Evolutionary conservation across 2,888 invertebrate species (phyloP), one percentile per base, ranked within the genome.

Genomic region (Cerastis rubricosa): DNA sequence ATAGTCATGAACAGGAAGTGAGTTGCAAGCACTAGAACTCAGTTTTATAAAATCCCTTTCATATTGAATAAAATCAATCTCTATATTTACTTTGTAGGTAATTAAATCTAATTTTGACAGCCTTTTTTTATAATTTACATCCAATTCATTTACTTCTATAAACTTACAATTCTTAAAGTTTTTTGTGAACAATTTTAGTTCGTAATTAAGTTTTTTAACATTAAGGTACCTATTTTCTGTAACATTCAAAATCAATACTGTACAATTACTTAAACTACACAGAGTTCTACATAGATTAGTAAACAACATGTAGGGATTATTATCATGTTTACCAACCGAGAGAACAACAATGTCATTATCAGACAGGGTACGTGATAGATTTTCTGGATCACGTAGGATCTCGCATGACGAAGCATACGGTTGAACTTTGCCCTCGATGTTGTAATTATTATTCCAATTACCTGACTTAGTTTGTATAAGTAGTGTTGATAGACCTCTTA

Each of bases 381-480:
- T 19, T 7, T 19, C 49, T 49, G 49, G 49, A 49, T 49, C 19
- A 19, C 49, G 49, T 19, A 49, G 14, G 49, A 49, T 49, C 49
- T 19, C 49, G 49, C 49, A 49, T 19, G 19, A 51, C 25, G 64
- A 59, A 47, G 66, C 67, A 40, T 59, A 67, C 3, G 57, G 59
- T 61, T 74, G 59, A 43, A 68, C n/a, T 59, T 2, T 40, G 0
- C 74, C 40, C 40, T 68, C n/a, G 8, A 74, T 68, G 14, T 74
- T 68, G 25, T 40, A 74, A 25, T 68, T 68, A 3, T 68, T 61
- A 51, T 61, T 59, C 67, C 67, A 74, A 49, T 67, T 68, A 22
- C 74, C 68, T 25, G 67, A 12, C 25, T 25, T 68, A 14, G 61
- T 47, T 2, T 68, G 14, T 25, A 74, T 68, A 40, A 74, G 25